These are phyloP conservation scores for Drosophila repletoides DNA, from an alignment of 1,140 invertebrate species.

Conservation along the genomic window DNA sequence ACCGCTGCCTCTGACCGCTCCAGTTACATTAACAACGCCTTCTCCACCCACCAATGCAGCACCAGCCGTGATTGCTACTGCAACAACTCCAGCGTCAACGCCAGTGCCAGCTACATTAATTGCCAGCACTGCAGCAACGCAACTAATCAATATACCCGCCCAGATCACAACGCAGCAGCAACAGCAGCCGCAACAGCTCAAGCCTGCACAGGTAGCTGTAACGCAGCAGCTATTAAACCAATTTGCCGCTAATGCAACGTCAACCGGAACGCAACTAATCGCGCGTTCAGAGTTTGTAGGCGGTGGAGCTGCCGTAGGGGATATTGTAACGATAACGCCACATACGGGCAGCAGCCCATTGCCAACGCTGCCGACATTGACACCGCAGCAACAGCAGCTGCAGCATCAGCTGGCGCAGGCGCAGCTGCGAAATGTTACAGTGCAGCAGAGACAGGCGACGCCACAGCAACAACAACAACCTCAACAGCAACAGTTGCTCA, in stretches of 20 bases:
- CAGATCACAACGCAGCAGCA: conserved; percentile 61
- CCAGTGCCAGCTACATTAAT: conserved; percentile 1
- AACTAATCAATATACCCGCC: conserved; percentile 65
- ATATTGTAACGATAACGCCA: conserved; percentile 72
- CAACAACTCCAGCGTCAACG: background rate
- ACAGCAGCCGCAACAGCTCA: conserved; percentile 28
- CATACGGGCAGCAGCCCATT: conserved; percentile 59
- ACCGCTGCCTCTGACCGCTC: background rate
- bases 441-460: conserved; percentile 65
- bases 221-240: conserved; percentile 63
- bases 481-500: conserved; percentile 62
- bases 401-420: conserved; percentile 70
- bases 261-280: conserved; percentile 51
- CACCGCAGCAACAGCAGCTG: conserved; percentile 63
- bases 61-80: background rate
- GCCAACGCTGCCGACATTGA: conserved; percentile 54
- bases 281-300: conserved; percentile 55
- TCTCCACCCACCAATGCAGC: background rate
- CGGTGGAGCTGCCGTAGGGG: conserved; percentile 63
- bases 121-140: conserved; percentile 21
- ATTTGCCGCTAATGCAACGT: conserved; percentile 39
- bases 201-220: conserved; percentile 48
- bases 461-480: conserved; percentile 62
- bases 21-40: background rate
- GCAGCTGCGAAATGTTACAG: conserved; percentile 73